Evolutionary conservation across 1,140 invertebrate genomes (phyloP).

Genomic region (Hirudo medicinalis): DNA sequence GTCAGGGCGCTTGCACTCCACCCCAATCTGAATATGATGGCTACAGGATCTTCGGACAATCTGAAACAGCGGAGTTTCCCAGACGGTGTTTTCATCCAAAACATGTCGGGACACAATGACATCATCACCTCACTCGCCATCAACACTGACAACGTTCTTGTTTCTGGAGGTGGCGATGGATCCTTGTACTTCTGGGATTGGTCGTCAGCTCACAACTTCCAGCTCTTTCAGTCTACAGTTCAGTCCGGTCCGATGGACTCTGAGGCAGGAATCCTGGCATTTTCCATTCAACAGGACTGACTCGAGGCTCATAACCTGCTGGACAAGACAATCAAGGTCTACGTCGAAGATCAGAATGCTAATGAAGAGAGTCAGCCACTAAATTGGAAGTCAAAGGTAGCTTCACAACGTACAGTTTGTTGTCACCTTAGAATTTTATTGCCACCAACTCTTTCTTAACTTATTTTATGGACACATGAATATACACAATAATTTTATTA

Average conservation of each 20-base stretch:
- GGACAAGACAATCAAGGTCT: slow-evolving; percentile 98
- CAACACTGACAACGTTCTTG: slow-evolving; percentile 83
- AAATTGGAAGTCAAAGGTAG: slow-evolving; percentile 93
- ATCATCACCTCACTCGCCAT: slow-evolving; percentile 91
- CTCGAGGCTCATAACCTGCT: slow-evolving; percentile 79
- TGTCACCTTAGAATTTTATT: neutral
- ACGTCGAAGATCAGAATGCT: slow-evolving; percentile 92
- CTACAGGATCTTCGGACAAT: slow-evolving; percentile 92
- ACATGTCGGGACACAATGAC: slow-evolving; percentile 89
- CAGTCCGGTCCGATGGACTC: slow-evolving; percentile 99
- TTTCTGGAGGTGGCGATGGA: slow-evolving; percentile 93
- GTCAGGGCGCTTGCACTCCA: slow-evolving; percentile 80
- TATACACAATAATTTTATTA: neutral
- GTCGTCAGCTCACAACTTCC: slow-evolving; percentile 96
- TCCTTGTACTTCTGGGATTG: slow-evolving; percentile 97
- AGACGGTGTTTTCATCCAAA: slow-evolving; percentile 94
- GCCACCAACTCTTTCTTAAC: too few species aligned
- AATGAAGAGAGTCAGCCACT: slow-evolving; percentile 90
- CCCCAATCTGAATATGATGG: slow-evolving; percentile 87
- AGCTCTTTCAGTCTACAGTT: slow-evolving; percentile 74
- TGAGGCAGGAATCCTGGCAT: slow-evolving; percentile 89
- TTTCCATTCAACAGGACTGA: slow-evolving; percentile 88
- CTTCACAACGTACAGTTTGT: slow-evolving; percentile 43
- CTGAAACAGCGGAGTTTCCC: slow-evolving; percentile 99
- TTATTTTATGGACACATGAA: neutral